Percentiles rank a stretch among this genome's conserved stretches.
Conservation (phyloP, 2,888 invertebrate genomes). For the Caenorhabditis doughertyi region DNA sequence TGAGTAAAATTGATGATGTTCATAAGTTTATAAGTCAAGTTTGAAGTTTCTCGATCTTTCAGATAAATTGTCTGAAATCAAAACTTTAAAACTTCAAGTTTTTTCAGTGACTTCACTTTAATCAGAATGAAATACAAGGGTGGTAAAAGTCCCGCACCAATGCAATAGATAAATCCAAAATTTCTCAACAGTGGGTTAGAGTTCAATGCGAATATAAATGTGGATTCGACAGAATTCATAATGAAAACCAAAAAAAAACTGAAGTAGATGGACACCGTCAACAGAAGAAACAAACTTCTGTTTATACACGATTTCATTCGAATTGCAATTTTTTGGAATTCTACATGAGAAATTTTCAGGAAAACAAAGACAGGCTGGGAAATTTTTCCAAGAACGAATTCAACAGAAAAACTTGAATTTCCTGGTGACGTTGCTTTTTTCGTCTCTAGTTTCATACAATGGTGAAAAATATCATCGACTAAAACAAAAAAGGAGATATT, state of each 20-base stretch:
- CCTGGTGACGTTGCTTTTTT: too few species aligned
- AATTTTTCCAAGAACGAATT: too few species aligned
- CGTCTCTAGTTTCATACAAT: too few species aligned
- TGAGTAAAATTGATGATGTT: slow-evolving; percentile 10
- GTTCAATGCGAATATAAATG: background rate
- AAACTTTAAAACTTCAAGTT: background rate
- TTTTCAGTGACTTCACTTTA: background rate
- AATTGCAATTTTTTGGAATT: too few species aligned
- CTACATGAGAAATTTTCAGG: too few species aligned
- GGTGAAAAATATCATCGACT: too few species aligned
- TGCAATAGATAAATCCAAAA: background rate
- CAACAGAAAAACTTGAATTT: too few species aligned
- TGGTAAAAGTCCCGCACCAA: background rate
- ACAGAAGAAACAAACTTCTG: too few species aligned
- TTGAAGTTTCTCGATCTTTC: background rate
- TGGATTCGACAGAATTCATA: background rate
- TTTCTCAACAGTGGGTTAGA: background rate
- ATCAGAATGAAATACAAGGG: background rate
- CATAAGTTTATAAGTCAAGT: slow-evolving; percentile 21
- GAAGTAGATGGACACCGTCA: too few species aligned
- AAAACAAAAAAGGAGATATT: too few species aligned
- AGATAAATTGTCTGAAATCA: background rate
- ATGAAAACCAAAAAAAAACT: background rate
- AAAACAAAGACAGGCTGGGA: too few species aligned
- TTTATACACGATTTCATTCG: too few species aligned